phyloP scores from a whole-genome alignment of 2,888 invertebrate genomes.

The Plagiodera versicolora region DNA sequence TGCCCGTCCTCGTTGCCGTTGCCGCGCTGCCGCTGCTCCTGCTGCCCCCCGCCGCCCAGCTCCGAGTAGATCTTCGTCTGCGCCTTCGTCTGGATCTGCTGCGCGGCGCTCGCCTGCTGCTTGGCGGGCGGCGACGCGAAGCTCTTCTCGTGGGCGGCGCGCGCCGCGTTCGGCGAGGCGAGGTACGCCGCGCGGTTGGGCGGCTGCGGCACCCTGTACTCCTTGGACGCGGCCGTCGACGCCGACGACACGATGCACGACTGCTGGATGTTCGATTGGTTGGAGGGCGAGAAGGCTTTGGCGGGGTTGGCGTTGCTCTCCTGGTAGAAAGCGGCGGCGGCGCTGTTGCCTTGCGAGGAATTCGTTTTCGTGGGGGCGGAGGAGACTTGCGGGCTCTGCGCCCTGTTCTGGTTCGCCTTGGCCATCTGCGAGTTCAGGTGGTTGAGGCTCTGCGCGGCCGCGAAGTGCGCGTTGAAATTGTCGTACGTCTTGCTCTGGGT shows the following conservation, averaged over 20 bases:
- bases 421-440: constrained; percentile 67
- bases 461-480: constrained; percentile 72
- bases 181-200: constrained; percentile 52
- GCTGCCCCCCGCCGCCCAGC: constrained; percentile 47
- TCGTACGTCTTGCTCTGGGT: constrained; percentile 64
- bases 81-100: constrained; percentile 71
- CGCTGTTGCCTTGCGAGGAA: constrained; percentile 52
- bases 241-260: constrained; percentile 75
- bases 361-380: constrained; percentile 39
- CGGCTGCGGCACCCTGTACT: constrained; percentile 64
- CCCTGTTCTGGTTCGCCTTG: constrained; percentile 59
- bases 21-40: constrained; percentile 33
- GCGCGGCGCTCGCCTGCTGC: constrained; percentile 50
- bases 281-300: constrained; percentile 47
- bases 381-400: constrained; percentile 56
- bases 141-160: constrained; percentile 47
- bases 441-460: constrained; percentile 64
- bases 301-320: constrained; percentile 45
- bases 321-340: constrained; percentile 61
- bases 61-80: constrained; percentile 80
- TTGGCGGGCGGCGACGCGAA: constrained; percentile 53
- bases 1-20: constrained; percentile 39
- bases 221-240: constrained; percentile 60
- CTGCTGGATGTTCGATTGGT: constrained; percentile 64
- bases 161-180: constrained; percentile 49